Percentiles rank a stretch among this genome's conserved stretches.
phyloP scores from a whole-genome alignment of 2,113 vertebrate genomes.

The Poeciliopsis prolifica region DNA sequence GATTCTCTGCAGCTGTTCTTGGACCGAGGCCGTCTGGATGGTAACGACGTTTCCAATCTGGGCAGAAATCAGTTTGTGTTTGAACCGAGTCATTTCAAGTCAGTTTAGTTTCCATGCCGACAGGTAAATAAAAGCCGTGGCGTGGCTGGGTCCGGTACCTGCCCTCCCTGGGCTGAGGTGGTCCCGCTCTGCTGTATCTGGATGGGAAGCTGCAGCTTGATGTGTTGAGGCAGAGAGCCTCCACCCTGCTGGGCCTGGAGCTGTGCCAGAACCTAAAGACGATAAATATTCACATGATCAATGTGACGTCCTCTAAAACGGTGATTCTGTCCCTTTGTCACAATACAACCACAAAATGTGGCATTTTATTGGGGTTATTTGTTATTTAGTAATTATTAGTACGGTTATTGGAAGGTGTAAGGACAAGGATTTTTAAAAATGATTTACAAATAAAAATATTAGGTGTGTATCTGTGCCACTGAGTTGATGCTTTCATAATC shows the following conservation, averaged over 20 bases:
- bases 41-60: conserved; percentile 92
- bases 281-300: conserved; percentile 4
- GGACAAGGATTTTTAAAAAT: no score
- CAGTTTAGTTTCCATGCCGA: neutral
- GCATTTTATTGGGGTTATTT: no score
- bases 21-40: conserved; percentile 93
- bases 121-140: neutral
- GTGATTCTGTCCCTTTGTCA: neutral
- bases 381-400: no score
- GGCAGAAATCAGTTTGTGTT: conserved; percentile 28
- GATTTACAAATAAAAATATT: no score
- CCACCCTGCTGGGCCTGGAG: conserved; percentile 87
- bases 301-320: neutral
- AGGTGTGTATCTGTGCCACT: no score
- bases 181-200: conserved; percentile 84
- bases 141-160: conserved; percentile 44
- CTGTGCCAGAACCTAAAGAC: conserved; percentile 81
- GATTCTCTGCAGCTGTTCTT: conserved; percentile 94
- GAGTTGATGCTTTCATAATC: no score
- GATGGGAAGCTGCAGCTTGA: conserved; percentile 88
- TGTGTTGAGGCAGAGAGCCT: conserved; percentile 86
- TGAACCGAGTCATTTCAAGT: neutral
- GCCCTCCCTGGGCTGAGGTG: conserved; percentile 74
- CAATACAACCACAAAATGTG: no score
- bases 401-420: no score